A percentile compares a stretch with the other conserved stretches of the same genome.
These are phyloP conservation scores for Cassiopea andromeda DNA, from an alignment of 30 jellyfish, hydroid and myxozoan genomes.

Conservation along the genomic window DNA sequence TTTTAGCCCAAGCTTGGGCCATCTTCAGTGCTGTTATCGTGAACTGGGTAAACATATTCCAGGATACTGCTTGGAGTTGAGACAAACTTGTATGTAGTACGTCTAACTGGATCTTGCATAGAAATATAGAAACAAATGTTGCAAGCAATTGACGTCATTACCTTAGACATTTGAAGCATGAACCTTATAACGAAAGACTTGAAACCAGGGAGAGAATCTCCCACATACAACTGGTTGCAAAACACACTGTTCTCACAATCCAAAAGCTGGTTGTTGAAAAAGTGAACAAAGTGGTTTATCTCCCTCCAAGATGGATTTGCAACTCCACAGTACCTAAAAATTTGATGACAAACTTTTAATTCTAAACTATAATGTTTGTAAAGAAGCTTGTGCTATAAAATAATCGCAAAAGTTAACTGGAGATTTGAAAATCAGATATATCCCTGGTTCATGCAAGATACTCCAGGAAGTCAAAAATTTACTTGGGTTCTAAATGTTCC, in stretches of 20 bases:
- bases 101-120: too few species aligned
- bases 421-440: too few species aligned
- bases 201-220: conserved; percentile 79
- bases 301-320: conserved; percentile 82
- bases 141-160: not conserved
- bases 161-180: conserved; percentile 83
- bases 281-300: conserved; percentile 60
- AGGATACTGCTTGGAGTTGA: too few species aligned
- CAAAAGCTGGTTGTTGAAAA: conserved; percentile 59
- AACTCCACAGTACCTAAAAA: conserved; percentile 63
- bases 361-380: not conserved
- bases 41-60: too few species aligned
- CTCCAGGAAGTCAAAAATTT: too few species aligned
- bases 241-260: conserved; percentile 74
- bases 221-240: conserved; percentile 28
- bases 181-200: conserved; percentile 70
- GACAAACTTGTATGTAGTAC: too few species aligned
- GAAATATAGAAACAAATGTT: not conserved
- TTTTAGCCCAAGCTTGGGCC: too few species aligned
- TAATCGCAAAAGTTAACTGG: too few species aligned
- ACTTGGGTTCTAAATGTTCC: too few species aligned
- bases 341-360: not conserved
- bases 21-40: too few species aligned
- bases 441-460: too few species aligned
- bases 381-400: too few species aligned